phyloP scores from a whole-genome alignment of 2,888 invertebrate species.

The Strigamia maritima region DNA sequence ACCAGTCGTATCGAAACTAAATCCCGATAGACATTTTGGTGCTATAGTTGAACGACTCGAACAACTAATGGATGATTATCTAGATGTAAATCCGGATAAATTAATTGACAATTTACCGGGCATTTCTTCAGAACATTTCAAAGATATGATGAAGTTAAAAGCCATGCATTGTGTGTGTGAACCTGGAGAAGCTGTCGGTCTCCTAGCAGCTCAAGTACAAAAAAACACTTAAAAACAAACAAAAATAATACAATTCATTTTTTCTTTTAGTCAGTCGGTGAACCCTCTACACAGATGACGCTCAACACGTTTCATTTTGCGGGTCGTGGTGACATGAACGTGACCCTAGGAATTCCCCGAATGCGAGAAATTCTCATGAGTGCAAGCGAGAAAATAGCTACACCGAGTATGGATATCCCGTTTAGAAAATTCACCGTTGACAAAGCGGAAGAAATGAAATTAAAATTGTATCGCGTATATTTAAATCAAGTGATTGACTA shows the following conservation, averaged over 20 bases:
- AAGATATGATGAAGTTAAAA: constrained; percentile 71
- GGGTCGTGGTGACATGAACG: constrained; percentile 99
- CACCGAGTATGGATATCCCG: constrained; percentile 94
- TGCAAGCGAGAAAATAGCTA: constrained; percentile 87
- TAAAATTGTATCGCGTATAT: constrained; percentile 72
- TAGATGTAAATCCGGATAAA: constrained; percentile 52
- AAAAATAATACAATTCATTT: not conserved
- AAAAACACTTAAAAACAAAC: not conserved
- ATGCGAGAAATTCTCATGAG: constrained; percentile 94
- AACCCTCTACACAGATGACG: constrained; percentile 99
- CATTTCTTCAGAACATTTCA: constrained; percentile 52
- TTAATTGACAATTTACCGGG: not conserved
- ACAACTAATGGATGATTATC: constrained; percentile 62
- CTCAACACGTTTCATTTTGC: constrained; percentile 99
- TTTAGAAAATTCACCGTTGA: constrained; percentile 56
- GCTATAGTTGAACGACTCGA: constrained; percentile 79
- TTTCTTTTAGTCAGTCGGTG: constrained; percentile 74
- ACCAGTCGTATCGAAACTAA: constrained; percentile 66
- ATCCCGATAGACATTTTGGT: constrained; percentile 75
- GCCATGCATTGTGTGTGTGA: constrained; percentile 71
- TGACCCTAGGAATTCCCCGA: constrained; percentile 97
- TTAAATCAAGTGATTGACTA: constrained; percentile 72
- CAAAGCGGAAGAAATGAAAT: constrained; percentile 66
- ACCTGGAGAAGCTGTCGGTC: constrained; percentile 94
- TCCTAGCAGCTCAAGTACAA: constrained; percentile 81